Evolutionary conservation across 2,113 vertebrate genomes (phyloP).

Genomic region (Oreochromis spilurus): DNA sequence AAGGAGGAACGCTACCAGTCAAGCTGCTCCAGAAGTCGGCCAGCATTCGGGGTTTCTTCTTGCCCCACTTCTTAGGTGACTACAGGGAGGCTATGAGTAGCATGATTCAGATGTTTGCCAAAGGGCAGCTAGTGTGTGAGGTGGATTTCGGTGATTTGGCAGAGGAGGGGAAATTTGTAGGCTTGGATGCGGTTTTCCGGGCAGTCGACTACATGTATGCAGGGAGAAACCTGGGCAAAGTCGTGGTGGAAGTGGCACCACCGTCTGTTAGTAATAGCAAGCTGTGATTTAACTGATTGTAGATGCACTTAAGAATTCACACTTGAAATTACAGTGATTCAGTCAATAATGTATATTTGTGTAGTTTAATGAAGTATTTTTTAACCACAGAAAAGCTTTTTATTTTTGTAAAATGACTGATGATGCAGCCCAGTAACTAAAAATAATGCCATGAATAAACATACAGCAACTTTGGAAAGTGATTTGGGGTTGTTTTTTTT

Average conservation of each 20-base stretch:
- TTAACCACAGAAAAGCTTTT: not conserved
- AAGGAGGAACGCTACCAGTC: slow-evolving; percentile 74
- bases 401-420: slow-evolving; percentile 24
- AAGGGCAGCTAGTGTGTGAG: slow-evolving; percentile 81
- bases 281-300: slow-evolving; percentile 70
- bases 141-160: slow-evolving; percentile 81
- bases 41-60: slow-evolving; percentile 85
- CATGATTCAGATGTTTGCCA: slow-evolving; percentile 79
- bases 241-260: slow-evolving; percentile 84
- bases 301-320: slow-evolving; percentile 3
- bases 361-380: not conserved
- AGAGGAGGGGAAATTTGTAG: slow-evolving; percentile 79
- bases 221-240: slow-evolving; percentile 89
- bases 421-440: not conserved
- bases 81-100: slow-evolving; percentile 76
- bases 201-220: slow-evolving; percentile 92
- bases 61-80: slow-evolving; percentile 81
- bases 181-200: slow-evolving; percentile 85
- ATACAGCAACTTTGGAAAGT: not conserved
- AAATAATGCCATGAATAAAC: not conserved
- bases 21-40: slow-evolving; percentile 87
- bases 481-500: not conserved
- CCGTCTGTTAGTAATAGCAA: slow-evolving; percentile 80
- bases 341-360: not conserved
- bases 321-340: not conserved